phyloP scores from a whole-genome alignment of 1,140 invertebrate species.

The Thalassaphorura encarpata region DNA sequence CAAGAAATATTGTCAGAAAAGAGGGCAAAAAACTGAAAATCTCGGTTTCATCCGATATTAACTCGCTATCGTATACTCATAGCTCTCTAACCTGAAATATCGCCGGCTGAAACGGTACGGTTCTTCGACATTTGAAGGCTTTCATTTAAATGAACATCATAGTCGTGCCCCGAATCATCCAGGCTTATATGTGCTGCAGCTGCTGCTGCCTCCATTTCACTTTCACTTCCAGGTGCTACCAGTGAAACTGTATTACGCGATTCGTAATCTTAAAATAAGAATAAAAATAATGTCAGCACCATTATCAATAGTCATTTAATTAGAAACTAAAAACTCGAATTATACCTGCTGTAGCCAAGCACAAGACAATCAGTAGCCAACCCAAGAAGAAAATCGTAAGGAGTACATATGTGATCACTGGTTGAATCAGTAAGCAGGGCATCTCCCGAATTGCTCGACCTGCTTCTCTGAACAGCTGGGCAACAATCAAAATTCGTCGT shows the following conservation, averaged over 20 bases:
- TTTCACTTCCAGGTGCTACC: no score
- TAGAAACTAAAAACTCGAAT: not conserved
- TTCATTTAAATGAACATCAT: no score
- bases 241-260: no score
- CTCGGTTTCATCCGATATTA: no score
- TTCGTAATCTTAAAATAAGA: no score
- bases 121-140: not conserved
- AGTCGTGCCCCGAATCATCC: no score
- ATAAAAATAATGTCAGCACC: no score
- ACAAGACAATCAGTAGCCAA: conserved; percentile 69
- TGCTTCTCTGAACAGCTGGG: conserved; percentile 75
- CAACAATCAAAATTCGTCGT: conserved; percentile 65
- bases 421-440: conserved; percentile 76
- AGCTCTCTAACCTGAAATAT: not conserved
- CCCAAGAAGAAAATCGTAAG: conserved; percentile 68
- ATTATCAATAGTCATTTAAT: not conserved
- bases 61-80: no score
- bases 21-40: no score
- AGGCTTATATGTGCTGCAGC: no score
- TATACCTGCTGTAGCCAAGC: conserved; percentile 55
- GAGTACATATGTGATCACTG: conserved; percentile 70
- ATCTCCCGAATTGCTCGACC: conserved; percentile 70
- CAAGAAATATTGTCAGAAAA: no score
- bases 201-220: not conserved
- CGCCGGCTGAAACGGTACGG: not conserved